Evolutionary conservation across 2,797 vertebrate species (phyloP).

Genomic region (Leptodactylus fallax): DNA sequence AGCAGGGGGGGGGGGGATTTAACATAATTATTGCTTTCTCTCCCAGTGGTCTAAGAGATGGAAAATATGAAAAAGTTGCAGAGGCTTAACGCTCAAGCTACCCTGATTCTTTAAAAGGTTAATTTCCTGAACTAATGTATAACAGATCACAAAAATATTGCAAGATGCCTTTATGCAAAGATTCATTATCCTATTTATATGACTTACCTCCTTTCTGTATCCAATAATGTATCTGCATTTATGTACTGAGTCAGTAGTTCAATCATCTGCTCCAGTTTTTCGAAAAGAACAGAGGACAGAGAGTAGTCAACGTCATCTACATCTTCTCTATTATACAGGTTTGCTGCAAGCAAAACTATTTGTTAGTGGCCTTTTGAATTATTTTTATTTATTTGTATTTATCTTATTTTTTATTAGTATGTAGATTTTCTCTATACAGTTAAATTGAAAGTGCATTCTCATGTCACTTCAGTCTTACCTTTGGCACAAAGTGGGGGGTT

Average conservation of each 20-base stretch:
- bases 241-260: slow-evolving; percentile 53
- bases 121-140: not conserved
- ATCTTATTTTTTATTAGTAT: not conserved
- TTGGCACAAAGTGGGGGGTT: not conserved
- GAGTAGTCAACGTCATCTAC: slow-evolving; percentile 44
- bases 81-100: too few species aligned
- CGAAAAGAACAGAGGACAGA: slow-evolving; percentile 54
- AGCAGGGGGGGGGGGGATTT: too few species aligned
- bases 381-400: not conserved
- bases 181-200: not conserved
- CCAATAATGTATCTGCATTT: slow-evolving; percentile 40
- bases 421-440: too few species aligned
- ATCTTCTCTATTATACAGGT: slow-evolving; percentile 60
- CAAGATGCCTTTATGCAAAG: not conserved
- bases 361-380: not conserved
- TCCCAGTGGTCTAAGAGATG: too few species aligned
- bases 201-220: slow-evolving; percentile 57
- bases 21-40: too few species aligned
- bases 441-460: not conserved
- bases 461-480: not conserved
- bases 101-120: too few species aligned
- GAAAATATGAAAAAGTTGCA: too few species aligned
- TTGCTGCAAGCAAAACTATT: slow-evolving; percentile 36
- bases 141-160: not conserved
- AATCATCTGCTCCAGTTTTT: slow-evolving; percentile 57